These are phyloP conservation scores for Dreissena rostriformis DNA, from an alignment of 1,140 invertebrate genomes.

Conservation along the genomic window DNA sequence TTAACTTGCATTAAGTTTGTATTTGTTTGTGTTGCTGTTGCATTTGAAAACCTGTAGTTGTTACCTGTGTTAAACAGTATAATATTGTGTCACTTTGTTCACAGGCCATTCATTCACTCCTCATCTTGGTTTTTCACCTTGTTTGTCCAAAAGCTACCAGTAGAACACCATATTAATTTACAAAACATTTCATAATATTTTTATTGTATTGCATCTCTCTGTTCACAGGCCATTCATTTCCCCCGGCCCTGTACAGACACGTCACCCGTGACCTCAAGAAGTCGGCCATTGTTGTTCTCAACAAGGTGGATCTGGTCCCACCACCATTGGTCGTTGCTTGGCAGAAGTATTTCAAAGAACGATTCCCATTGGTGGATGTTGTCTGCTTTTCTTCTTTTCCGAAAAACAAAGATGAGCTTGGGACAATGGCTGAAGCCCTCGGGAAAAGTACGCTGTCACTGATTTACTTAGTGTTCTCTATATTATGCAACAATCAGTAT, in stretches of 20 bases:
- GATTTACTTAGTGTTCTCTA: not conserved
- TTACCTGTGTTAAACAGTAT: no score
- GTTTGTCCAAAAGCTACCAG: no score
- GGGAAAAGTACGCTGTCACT: conserved; percentile 23
- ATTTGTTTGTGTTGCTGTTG: no score
- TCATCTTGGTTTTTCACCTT: no score
- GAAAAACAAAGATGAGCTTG: conserved; percentile 58
- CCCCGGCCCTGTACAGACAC: conserved; percentile 92
- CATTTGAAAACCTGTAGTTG: no score
- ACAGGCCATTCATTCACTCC: no score
- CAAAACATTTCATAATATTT: not conserved
- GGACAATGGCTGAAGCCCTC: conserved; percentile 49
- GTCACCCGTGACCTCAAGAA: conserved; percentile 89
- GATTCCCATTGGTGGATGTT: conserved; percentile 89
- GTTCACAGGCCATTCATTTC: conserved; percentile 86
- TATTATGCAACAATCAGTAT: no score
- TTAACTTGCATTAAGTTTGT: no score
- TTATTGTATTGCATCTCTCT: not conserved
- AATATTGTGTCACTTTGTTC: no score
- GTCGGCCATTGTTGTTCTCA: conserved; percentile 93
- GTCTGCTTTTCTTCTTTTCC: conserved; percentile 92
- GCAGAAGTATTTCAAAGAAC: conserved; percentile 89
- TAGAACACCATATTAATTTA: no score
- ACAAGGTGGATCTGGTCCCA: conserved; percentile 95
- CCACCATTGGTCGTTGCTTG: conserved; percentile 92